A percentile compares a stretch with the other conserved stretches of the same genome.
phyloP scores from a whole-genome alignment of 2,888 invertebrate genomes.

The Caenorhabditis wallacei region DNA sequence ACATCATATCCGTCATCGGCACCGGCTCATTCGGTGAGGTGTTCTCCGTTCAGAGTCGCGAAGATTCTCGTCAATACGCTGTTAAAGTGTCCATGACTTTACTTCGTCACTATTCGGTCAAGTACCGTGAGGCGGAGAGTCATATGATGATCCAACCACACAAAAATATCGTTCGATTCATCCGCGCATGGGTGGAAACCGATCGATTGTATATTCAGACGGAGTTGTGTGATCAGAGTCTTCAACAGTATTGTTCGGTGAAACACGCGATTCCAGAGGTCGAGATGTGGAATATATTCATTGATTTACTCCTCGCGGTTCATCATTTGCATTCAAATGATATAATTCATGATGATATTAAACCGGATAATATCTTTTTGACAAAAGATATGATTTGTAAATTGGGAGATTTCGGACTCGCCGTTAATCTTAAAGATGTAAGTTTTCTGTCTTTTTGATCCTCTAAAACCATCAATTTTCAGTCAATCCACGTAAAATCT shows the following conservation, averaged over 20 bases:
- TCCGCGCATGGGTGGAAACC: slow-evolving; percentile 89
- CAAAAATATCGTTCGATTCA: slow-evolving; percentile 87
- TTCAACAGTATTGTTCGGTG: slow-evolving; percentile 86
- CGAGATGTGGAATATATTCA: slow-evolving; percentile 87
- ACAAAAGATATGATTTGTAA: slow-evolving; percentile 88
- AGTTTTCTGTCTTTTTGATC: too few relatives aligned
- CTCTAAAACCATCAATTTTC: slow-evolving; percentile 28
- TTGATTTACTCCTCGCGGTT: slow-evolving; percentile 86
- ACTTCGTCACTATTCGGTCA: slow-evolving; percentile 70
- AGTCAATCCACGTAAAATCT: slow-evolving; percentile 27
- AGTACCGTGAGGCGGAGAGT: slow-evolving; percentile 85
- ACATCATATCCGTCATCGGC: slow-evolving; percentile 87
- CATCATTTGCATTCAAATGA: slow-evolving; percentile 81
- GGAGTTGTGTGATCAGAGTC: slow-evolving; percentile 87
- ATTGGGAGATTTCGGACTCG: slow-evolving; percentile 25
- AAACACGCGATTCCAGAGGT: slow-evolving; percentile 87
- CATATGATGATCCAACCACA: slow-evolving; percentile 88
- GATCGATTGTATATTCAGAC: slow-evolving; percentile 83
- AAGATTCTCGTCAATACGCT: slow-evolving; percentile 88
- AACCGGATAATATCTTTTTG: slow-evolving; percentile 89
- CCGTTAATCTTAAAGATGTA: slow-evolving; percentile 85
- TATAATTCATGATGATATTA: slow-evolving; percentile 88
- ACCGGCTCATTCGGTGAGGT: slow-evolving; percentile 90
- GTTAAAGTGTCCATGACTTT: slow-evolving; percentile 87
- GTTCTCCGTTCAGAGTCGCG: slow-evolving; percentile 87